These are phyloP conservation scores for Anisognathus igniventris DNA, from an alignment of 2,797 vertebrate genomes.

Conservation along the genomic window DNA sequence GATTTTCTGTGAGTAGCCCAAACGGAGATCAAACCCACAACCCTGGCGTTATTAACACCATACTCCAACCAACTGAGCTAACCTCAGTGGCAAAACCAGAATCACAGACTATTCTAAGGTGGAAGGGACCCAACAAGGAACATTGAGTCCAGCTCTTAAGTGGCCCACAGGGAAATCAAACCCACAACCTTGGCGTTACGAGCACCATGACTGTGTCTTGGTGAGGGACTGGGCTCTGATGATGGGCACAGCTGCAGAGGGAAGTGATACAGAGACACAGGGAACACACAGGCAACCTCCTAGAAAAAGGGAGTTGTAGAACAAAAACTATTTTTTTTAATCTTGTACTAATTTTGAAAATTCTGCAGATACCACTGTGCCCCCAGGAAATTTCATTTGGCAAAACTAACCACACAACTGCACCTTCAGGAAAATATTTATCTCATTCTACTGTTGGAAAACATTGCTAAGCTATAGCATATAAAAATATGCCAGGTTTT, in stretches of 20 bases:
- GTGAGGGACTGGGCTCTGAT: background rate
- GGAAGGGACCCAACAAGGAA: background rate
- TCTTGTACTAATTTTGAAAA: background rate
- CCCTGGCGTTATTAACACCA: background rate
- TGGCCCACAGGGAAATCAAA: background rate
- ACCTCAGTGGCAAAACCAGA: background rate
- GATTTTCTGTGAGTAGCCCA: too few relatives aligned
- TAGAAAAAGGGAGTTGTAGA: background rate
- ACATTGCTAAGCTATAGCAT: background rate
- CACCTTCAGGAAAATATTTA: background rate
- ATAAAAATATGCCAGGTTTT: background rate
- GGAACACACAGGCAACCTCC: background rate
- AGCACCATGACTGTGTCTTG: fast-evolving
- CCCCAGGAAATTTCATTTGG: background rate
- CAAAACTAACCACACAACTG: background rate
- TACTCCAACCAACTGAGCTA: background rate
- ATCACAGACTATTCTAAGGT: background rate
- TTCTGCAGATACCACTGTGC: background rate
- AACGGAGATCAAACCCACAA: background rate
- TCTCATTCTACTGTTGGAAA: background rate
- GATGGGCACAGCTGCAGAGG: background rate
- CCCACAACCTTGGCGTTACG: fast-evolving
- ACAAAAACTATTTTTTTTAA: background rate
- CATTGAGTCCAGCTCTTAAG: background rate
- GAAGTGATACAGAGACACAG: background rate